These are phyloP conservation scores for Sacculina carcini DNA, from an alignment of 2,888 invertebrate genomes.

Conservation along the genomic window DNA sequence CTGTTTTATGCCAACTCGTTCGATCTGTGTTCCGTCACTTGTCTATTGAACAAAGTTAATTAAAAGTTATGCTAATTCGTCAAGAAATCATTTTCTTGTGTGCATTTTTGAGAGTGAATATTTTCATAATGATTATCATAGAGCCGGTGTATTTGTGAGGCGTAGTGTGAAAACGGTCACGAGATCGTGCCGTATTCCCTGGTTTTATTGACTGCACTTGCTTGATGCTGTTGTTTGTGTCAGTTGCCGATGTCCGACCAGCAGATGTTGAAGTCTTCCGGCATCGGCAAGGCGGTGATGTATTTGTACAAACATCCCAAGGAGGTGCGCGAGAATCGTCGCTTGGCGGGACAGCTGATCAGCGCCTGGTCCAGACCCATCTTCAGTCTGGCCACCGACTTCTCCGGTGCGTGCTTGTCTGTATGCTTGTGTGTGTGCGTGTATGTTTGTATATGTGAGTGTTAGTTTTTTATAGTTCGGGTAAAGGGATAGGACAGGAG, in stretches of 20 bases:
- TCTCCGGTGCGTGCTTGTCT: slow-evolving; percentile 21
- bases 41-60: too few relatives aligned
- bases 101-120: too few relatives aligned
- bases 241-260: slow-evolving; percentile 73
- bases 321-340: slow-evolving; percentile 76
- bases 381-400: slow-evolving; percentile 80
- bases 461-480: too few relatives aligned
- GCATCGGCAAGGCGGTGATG: slow-evolving; percentile 97
- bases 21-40: too few relatives aligned
- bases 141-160: too few relatives aligned
- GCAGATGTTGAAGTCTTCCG: slow-evolving; percentile 70
- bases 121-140: too few relatives aligned
- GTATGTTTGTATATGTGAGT: too few relatives aligned
- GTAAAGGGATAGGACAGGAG: too few relatives aligned
- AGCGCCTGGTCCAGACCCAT: slow-evolving; percentile 96
- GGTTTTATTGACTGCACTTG: slow-evolving; percentile 18
- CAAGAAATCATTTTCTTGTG: too few relatives aligned
- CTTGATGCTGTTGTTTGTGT: slow-evolving; percentile 15
- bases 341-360: slow-evolving; percentile 67
- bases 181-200: not conserved
- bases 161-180: not conserved
- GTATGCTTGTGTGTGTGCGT: too few relatives aligned
- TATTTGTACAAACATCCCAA: slow-evolving; percentile 95
- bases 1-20: too few relatives aligned
- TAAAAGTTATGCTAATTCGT: too few relatives aligned